phyloP scores from a whole-genome alignment of 2,888 invertebrate genomes.

The Heteromurus nitidus region DNA sequence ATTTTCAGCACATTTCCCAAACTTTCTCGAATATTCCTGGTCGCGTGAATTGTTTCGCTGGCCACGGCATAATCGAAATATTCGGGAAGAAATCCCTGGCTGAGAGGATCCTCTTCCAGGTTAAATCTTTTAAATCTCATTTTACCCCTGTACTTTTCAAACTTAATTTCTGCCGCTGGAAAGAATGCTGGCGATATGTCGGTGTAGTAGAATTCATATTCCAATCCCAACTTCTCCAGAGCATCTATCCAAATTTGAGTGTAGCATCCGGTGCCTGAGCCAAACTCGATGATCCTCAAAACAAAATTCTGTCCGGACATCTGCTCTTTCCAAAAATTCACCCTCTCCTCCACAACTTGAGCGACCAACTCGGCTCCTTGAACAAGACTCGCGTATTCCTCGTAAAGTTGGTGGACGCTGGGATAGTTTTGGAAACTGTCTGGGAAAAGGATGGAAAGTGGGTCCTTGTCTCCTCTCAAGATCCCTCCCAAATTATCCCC shows the following conservation, averaged over 20 bases:
- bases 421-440: too few relatives aligned
- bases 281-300: conserved; percentile 32
- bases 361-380: too few relatives aligned
- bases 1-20: conserved; percentile 13
- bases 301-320: neutral
- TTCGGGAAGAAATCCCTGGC: conserved; percentile 28
- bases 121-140: conserved; percentile 21
- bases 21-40: conserved; percentile 7
- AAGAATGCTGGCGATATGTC: conserved; percentile 46
- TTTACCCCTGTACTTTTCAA: neutral
- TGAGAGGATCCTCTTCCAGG: conserved; percentile 29
- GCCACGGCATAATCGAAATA: conserved; percentile 26
- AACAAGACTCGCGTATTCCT: too few relatives aligned
- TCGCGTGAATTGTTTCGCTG: conserved; percentile 29
- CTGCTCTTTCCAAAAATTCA: too few relatives aligned
- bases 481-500: too few relatives aligned
- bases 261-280: conserved; percentile 40
- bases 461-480: too few relatives aligned
- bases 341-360: too few relatives aligned
- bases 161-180: conserved; percentile 23
- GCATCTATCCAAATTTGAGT: conserved; percentile 8
- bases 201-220: conserved; percentile 51
- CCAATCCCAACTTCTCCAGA: conserved; percentile 11
- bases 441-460: too few relatives aligned
- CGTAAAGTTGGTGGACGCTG: too few relatives aligned